Conservation (phyloP, 2,797 vertebrate species). For the Graptemys geographica region DNA sequence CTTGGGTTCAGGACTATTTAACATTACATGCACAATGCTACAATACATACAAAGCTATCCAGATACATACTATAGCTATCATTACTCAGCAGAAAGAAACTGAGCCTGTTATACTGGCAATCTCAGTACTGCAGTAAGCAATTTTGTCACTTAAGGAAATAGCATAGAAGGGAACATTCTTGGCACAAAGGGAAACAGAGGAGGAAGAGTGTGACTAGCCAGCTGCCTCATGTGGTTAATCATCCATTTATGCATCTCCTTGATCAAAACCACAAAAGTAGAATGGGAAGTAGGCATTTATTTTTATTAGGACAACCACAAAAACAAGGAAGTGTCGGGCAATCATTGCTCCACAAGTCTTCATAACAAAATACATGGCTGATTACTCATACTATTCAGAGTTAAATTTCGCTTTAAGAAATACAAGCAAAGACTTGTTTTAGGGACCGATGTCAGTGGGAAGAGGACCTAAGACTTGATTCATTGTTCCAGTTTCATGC, state of each 20-base stretch:
- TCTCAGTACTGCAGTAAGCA: not conserved
- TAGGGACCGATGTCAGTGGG: not conserved
- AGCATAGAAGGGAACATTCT: not conserved
- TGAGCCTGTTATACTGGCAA: not conserved
- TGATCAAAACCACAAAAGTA: constrained; percentile 9
- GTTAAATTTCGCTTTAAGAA: constrained; percentile 26
- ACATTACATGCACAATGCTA: not conserved
- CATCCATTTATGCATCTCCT: not conserved
- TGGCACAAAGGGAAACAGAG: constrained; percentile 5
- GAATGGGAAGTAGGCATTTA: constrained; percentile 24
- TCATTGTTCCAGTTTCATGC: not conserved
- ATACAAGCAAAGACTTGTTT: not conserved
- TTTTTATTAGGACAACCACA: not conserved
- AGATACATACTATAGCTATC: not conserved
- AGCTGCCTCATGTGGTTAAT: constrained; percentile 21
- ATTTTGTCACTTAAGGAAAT: not conserved
- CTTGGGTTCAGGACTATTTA: not conserved
- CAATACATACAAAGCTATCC: not conserved
- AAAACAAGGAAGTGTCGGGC: not conserved
- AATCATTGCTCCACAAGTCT: not conserved
- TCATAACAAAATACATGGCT: not conserved
- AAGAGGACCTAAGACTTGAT: not conserved
- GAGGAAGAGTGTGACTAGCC: not conserved
- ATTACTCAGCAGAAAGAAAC: constrained; percentile 16
- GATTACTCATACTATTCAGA: not conserved